Evolutionary conservation across 1,140 invertebrate species (phyloP).

Genomic region (Drosophila arawakana): DNA sequence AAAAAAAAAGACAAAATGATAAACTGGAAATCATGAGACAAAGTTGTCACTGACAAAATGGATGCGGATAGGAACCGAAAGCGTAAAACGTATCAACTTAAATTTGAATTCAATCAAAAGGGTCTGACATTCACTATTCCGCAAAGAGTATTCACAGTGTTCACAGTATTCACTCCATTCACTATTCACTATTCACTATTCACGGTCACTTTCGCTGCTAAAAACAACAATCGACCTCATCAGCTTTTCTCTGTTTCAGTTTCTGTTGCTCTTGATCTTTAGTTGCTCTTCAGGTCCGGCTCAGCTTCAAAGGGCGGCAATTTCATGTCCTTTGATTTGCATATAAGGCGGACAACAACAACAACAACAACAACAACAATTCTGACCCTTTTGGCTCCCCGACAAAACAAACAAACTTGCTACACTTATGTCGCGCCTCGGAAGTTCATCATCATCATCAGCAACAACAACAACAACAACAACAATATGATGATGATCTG

Average conservation of each 20-base stretch:
- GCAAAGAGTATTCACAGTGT: constrained; percentile 6
- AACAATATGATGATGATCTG: constrained; percentile 31
- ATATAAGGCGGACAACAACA: constrained; percentile 54
- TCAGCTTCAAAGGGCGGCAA: constrained; percentile 57
- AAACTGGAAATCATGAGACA: constrained; percentile 60
- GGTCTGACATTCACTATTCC: constrained; percentile 28
- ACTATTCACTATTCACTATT: constrained; percentile 54
- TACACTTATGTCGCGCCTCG: constrained; percentile 73
- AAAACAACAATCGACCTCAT: constrained; percentile 78
- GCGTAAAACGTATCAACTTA: constrained; percentile 60
- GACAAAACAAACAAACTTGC: constrained; percentile 72
- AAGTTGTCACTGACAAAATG: constrained; percentile 47
- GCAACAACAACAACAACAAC: constrained; percentile 55
- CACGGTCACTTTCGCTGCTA: constrained; percentile 55
- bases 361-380: constrained; percentile 14
- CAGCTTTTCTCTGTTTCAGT: constrained; percentile 29
- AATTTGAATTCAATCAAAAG: constrained; percentile 76
- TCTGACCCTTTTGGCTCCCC: constrained; percentile 68
- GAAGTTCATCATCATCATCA: constrained; percentile 61
- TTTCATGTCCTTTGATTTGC: constrained; percentile 64
- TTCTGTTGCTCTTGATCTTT: constrained; percentile 36
- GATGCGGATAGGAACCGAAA: constrained; percentile 38
- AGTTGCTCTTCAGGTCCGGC: constrained; percentile 28
- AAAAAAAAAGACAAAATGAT: constrained; percentile 11
- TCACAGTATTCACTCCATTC: constrained; percentile 21